Evolutionary conservation across 2,797 vertebrate species (phyloP).

Genomic region (Oceanodroma leucorhoa): DNA sequence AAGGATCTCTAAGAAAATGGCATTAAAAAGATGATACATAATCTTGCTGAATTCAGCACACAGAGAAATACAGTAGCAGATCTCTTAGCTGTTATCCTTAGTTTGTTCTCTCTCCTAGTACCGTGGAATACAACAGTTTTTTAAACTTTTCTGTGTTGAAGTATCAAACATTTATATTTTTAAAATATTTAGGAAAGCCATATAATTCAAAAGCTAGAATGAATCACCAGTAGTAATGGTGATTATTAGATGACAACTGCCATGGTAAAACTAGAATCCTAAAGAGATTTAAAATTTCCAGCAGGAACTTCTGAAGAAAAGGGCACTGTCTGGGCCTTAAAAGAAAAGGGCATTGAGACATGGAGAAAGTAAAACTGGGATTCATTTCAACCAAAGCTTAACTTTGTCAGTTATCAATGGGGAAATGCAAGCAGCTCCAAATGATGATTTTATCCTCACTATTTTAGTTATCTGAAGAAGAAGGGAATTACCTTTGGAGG

Average conservation of each 20-base stretch:
- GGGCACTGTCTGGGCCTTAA: neutral
- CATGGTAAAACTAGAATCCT: neutral
- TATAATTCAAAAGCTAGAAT: neutral
- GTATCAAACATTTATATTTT: neutral
- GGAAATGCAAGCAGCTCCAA: neutral
- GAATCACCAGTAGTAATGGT: neutral
- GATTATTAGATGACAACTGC: neutral
- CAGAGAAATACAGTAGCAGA: neutral
- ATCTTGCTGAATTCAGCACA: neutral
- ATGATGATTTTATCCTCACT: neutral
- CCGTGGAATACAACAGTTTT: neutral
- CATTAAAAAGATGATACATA: neutral
- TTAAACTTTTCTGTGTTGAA: neutral
- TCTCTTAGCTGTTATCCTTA: neutral
- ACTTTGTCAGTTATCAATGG: neutral
- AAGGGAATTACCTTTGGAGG: neutral
- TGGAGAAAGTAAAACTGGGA: neutral
- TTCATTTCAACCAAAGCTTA: neutral
- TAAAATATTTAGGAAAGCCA: neutral
- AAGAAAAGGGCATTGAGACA: neutral
- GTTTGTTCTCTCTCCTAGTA: neutral
- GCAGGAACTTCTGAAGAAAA: neutral
- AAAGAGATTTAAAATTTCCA: neutral
- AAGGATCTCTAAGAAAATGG: neutral
- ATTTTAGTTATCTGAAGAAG: neutral